These are phyloP conservation scores for Smittia aterrima DNA, from an alignment of 2,888 invertebrate species.

Conservation along the genomic window DNA sequence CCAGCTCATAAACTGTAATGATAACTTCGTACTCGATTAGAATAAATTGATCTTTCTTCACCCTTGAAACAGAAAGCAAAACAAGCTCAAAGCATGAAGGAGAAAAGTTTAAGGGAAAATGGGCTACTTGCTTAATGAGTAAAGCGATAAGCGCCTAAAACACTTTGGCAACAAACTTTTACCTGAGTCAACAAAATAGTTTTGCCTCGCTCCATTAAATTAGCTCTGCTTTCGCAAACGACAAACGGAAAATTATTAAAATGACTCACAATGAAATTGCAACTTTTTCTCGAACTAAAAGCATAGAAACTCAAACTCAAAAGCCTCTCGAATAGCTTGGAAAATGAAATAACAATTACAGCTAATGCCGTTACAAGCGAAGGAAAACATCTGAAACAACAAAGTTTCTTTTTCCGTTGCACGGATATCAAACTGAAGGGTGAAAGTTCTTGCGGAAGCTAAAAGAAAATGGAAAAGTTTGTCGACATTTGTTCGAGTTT, in stretches of 20 bases:
- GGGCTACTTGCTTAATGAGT: slow-evolving; percentile 21
- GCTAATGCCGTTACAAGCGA: slow-evolving; percentile 31
- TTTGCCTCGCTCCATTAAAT: slow-evolving; percentile 2
- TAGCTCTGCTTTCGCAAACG: not conserved
- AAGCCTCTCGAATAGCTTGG: not conserved
- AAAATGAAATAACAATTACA: slow-evolving; percentile 41
- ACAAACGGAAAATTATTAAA: slow-evolving; percentile 31
- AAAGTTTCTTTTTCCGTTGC: slow-evolving; percentile 12
- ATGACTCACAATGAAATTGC: slow-evolving; percentile 37
- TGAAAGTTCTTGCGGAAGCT: slow-evolving; percentile 27
- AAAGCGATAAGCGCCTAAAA: slow-evolving; percentile 38
- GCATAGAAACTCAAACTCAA: not conserved
- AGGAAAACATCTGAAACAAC: slow-evolving; percentile 40
- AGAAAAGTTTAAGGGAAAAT: not conserved
- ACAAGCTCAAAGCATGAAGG: not conserved
- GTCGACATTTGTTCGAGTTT: not conserved
- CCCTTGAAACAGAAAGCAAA: not conserved
- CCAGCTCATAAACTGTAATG: slow-evolving; percentile 21
- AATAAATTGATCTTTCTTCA: slow-evolving; percentile 27
- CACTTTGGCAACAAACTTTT: slow-evolving; percentile 37
- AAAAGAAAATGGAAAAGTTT: slow-evolving; percentile 25
- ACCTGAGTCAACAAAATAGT: slow-evolving; percentile 33
- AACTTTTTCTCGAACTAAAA: slow-evolving; percentile 28
- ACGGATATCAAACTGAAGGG: slow-evolving; percentile 12
- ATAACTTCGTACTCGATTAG: slow-evolving; percentile 24